phyloP scores from a whole-genome alignment of 2,113 vertebrate genomes.

The Balaenoptera acutorostrata region DNA sequence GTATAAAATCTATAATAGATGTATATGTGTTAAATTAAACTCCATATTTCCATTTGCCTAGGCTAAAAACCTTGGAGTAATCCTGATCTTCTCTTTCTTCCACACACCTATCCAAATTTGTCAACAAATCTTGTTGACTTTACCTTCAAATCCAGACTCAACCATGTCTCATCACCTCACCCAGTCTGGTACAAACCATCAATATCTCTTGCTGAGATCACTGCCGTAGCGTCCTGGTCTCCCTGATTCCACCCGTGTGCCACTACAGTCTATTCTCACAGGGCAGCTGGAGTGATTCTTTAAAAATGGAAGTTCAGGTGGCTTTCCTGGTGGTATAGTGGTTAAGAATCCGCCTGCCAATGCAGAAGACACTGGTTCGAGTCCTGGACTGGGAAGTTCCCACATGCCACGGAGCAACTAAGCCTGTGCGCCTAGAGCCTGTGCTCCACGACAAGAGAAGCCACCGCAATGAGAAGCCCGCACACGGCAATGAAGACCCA shows the following conservation, averaged over 20 bases:
- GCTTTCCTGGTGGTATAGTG: too few species aligned
- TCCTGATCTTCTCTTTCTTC: background rate
- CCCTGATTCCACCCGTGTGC: background rate
- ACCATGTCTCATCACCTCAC: background rate
- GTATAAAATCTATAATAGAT: background rate
- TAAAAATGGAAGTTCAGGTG: background rate
- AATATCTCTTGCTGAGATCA: background rate
- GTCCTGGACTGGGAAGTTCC: too few species aligned
- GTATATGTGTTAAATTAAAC: background rate
- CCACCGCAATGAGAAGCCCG: too few species aligned
- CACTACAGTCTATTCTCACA: background rate
- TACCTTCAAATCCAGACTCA: slow-evolving; percentile 17
- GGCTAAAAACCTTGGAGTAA: background rate
- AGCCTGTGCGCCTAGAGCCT: too few species aligned
- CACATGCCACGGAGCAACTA: too few species aligned
- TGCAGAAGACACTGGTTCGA: too few species aligned
- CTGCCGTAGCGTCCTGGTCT: background rate
- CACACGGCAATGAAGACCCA: too few species aligned
- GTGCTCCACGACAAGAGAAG: too few species aligned
- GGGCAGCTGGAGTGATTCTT: background rate
- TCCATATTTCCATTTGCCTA: background rate
- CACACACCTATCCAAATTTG: background rate
- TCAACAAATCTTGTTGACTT: background rate
- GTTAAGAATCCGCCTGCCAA: too few species aligned
- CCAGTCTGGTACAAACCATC: background rate